Base-by-base conservation (phyloP, 2,888 invertebrate genomes). In the Callimorpha dominula region DNA sequence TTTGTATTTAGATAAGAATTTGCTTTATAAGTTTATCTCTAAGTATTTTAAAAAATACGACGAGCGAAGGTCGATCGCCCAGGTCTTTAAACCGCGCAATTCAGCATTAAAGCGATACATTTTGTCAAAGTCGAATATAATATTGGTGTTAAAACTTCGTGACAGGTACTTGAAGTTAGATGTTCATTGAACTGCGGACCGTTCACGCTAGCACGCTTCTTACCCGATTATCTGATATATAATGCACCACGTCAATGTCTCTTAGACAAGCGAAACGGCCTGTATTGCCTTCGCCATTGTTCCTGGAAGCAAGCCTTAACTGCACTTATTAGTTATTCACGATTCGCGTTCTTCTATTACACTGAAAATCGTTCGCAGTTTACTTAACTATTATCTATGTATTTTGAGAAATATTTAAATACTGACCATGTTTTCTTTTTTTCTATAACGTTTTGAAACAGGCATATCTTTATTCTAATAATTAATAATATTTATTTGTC, bases 221-320 rank as follows among this genome's bases (percentile, higher is more conserved):
- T 80, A 73, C 77, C 80, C 76, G 79, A 85, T 86, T 86, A 79
- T 68, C 78, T 77, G 85, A 89, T 91, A 76, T 76, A 90, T 89
- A 86, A 90, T 91, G 87, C 84, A 90, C 79, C 81, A 76, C 86
- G 87, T 86, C 86, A 85, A 86, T 85, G 85, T 86, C 86, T 71
- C 64, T 77, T 68, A 83, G 86, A 86, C 85, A 80, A 77, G 78
- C 74, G 74, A 71, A 86, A 80, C 75, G 74, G 75, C 73, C 69
- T 76, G 70, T 77, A 75, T 79, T 74, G 46, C 52, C 57, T 65
- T 69, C 46, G 52, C 31, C 67, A 68, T 62, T 46, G 68, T 82
- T 79, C 83, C 75, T 8, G 76, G 79, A 83, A 79, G 31, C 63
- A 31, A 31, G 65, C 72, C 65, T 65, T 60, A 73, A 73, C 71